These are phyloP conservation scores for Argyra leucocephala DNA, from an alignment of 2,888 invertebrate species.

Conservation along the genomic window DNA sequence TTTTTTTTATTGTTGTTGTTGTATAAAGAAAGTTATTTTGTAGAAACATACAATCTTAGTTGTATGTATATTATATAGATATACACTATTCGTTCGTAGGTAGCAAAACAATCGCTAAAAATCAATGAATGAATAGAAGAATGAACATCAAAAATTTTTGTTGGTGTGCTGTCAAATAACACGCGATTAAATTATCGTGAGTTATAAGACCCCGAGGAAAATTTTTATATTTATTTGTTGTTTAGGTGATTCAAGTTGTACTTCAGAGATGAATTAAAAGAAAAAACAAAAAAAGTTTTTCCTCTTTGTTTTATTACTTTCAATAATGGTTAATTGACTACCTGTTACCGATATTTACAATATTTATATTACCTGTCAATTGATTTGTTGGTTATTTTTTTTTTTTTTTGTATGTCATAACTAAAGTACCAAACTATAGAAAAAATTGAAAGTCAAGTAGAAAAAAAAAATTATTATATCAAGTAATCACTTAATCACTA, in stretches of 20 bases:
- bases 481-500: not conserved
- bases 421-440: not conserved
- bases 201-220: not conserved
- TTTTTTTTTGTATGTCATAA: not conserved
- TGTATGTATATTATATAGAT: too few relatives aligned
- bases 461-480: not conserved
- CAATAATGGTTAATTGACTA: not conserved
- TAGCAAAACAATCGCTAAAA: not conserved
- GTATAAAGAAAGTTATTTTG: too few relatives aligned
- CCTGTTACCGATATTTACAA: not conserved
- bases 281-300: too few relatives aligned
- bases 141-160: not conserved
- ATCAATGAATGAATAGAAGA: not conserved
- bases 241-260: not conserved
- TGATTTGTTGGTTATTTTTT: not conserved
- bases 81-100: not conserved
- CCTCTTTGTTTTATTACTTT: not conserved
- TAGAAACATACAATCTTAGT: too few relatives aligned
- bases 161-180: not conserved
- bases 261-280: not conserved
- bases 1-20: too few relatives aligned
- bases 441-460: not conserved
- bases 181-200: not conserved
- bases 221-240: not conserved
- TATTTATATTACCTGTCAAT: not conserved